Conservation (phyloP, 2,888 invertebrate genomes). For the Andrena dorsata region DNA sequence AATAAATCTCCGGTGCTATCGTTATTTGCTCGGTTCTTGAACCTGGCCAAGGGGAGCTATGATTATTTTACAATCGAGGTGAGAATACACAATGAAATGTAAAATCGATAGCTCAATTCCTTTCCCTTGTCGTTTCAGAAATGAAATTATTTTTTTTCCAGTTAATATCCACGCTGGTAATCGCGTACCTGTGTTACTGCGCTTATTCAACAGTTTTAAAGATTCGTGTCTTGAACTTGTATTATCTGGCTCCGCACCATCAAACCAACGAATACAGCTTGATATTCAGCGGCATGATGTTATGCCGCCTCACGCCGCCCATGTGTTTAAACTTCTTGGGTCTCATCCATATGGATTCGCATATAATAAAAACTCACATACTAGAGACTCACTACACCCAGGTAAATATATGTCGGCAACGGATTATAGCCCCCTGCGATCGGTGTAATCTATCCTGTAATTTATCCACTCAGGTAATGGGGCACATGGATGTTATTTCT, state of each 20-base stretch:
- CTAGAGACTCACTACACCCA: slow-evolving; percentile 98
- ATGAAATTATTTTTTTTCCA: slow-evolving; percentile 84
- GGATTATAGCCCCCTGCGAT: neutral
- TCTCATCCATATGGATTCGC: slow-evolving; percentile 98
- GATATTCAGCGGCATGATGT: slow-evolving; percentile 99
- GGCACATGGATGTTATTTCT: slow-evolving; percentile 99
- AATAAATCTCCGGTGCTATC: slow-evolving; percentile 96
- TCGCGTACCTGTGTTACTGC: slow-evolving; percentile 98
- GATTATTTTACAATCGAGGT: slow-evolving; percentile 98
- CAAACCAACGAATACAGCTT: slow-evolving; percentile 99
- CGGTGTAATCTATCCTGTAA: neutral
- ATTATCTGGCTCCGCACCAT: slow-evolving; percentile 98
- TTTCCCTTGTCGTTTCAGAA: neutral
- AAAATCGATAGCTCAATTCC: neutral
- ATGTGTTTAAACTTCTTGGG: slow-evolving; percentile 99
- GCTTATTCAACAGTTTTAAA: slow-evolving; percentile 99
- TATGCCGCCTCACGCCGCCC: slow-evolving; percentile 98
- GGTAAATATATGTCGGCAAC: slow-evolving; percentile 86
- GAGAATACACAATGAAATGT: slow-evolving; percentile 70
- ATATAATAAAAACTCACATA: slow-evolving; percentile 92
- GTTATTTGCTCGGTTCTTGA: slow-evolving; percentile 97
- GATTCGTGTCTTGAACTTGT: slow-evolving; percentile 97
- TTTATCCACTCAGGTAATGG: slow-evolving; percentile 92
- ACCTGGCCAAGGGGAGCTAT: slow-evolving; percentile 91
- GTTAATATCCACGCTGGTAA: slow-evolving; percentile 95